Evolutionary conservation across 2,888 invertebrate genomes (phyloP).

Genomic region (Dichetophora obliterata): DNA sequence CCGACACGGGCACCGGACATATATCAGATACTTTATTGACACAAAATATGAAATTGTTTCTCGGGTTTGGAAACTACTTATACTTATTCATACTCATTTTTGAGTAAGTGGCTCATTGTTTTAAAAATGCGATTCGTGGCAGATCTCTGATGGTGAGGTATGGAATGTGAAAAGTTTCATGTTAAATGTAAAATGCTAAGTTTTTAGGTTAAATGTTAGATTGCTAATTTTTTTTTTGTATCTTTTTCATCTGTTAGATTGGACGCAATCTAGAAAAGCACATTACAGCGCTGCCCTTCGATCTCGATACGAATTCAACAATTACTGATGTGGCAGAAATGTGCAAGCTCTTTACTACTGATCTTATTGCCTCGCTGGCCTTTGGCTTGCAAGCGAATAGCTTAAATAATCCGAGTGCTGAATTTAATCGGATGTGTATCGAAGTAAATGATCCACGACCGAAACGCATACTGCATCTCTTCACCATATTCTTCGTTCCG

Average conservation of each 20-base stretch:
- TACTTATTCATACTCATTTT: too few relatives aligned
- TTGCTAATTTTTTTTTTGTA: too few relatives aligned
- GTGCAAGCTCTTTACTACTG: conserved; percentile 65
- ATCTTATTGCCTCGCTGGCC: conserved; percentile 70
- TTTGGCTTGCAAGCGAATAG: conserved; percentile 70
- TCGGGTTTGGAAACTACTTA: too few relatives aligned
- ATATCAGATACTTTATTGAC: too few relatives aligned
- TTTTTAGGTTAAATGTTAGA: background rate
- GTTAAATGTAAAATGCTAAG: background rate
- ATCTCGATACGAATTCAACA: conserved; percentile 31
- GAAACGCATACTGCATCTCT: conserved; percentile 63
- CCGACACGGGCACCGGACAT: too few relatives aligned
- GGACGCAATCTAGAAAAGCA: conserved; percentile 60
- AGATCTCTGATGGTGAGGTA: too few relatives aligned
- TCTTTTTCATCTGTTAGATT: conserved; percentile 48
- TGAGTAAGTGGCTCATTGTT: too few relatives aligned
- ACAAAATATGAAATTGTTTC: too few relatives aligned
- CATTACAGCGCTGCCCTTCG: conserved; percentile 49
- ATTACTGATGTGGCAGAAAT: conserved; percentile 59
- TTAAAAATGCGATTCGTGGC: too few relatives aligned
- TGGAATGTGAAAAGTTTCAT: too few relatives aligned
- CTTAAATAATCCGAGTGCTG: conserved; percentile 66
- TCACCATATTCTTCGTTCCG: conserved; percentile 69
- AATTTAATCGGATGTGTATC: conserved; percentile 67
- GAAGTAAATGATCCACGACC: conserved; percentile 65